phyloP scores from a whole-genome alignment of 2,888 invertebrate genomes.

The Pterostichus niger region DNA sequence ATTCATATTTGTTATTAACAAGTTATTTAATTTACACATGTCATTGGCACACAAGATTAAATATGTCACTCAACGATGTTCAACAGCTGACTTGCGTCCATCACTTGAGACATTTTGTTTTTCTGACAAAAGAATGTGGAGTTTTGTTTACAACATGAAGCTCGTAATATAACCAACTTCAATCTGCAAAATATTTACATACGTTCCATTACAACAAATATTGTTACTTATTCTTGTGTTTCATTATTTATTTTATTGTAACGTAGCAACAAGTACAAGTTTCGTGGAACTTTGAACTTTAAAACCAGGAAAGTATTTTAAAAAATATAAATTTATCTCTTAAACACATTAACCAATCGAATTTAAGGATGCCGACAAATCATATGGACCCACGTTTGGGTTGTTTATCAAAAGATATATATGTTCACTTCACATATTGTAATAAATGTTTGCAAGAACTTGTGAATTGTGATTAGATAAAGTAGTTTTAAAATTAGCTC shows the following conservation, averaged over 20 bases:
- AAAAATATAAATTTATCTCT: conserved; percentile 29
- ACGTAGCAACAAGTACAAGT: background rate
- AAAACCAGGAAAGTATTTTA: background rate
- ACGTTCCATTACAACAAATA: background rate
- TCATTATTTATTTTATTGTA: conserved; percentile 8
- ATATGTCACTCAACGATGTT: conserved; percentile 53
- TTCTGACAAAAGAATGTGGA: conserved; percentile 37
- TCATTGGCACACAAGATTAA: conserved; percentile 46
- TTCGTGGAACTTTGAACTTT: background rate
- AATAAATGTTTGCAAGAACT: background rate
- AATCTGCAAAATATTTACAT: background rate
- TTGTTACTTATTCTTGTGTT: background rate
- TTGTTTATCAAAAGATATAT: conserved; percentile 22
- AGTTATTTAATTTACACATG: conserved; percentile 43
- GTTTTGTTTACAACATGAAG: conserved; percentile 8
- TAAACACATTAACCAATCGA: background rate
- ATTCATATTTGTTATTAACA: conserved; percentile 41
- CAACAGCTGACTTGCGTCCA: conserved; percentile 61
- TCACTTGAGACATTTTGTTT: conserved; percentile 63
- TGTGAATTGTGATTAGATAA: conserved; percentile 11
- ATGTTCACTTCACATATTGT: background rate
- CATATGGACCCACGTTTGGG: conserved; percentile 2
- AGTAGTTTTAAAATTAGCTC: conserved; percentile 4
- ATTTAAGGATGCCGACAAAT: background rate
- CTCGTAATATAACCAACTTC: background rate